Percentiles rank a stretch among this genome's conserved stretches.
Conservation (phyloP, 2,797 vertebrate species). For the Halcyon smyrnensis region DNA sequence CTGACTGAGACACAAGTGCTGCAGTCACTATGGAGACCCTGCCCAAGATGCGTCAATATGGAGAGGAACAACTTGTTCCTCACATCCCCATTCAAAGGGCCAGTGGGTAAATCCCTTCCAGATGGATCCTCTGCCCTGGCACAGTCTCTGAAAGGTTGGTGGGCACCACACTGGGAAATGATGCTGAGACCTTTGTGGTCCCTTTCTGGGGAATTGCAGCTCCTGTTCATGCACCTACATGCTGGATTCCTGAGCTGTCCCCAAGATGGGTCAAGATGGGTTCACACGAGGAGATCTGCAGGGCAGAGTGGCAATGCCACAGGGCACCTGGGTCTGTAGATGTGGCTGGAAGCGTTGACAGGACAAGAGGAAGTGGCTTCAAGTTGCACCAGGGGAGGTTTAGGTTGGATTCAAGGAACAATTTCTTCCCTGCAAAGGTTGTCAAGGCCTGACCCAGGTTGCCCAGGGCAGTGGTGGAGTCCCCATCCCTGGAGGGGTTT, state of each 20-base stretch:
- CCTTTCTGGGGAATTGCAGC: neutral
- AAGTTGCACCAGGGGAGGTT: neutral
- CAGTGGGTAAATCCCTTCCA: neutral
- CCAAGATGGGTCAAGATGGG: too few species aligned
- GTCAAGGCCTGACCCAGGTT: neutral
- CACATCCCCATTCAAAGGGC: neutral
- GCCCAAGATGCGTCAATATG: neutral
- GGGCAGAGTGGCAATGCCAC: neutral
- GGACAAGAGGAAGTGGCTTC: neutral
- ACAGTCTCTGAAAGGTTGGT: rapidly evolving
- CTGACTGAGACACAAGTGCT: neutral
- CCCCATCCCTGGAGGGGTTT: neutral
- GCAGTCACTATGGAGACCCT: slow-evolving; percentile 30
- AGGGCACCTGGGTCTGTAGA: neutral
- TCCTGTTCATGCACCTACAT: rapidly evolving
- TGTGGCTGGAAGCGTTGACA: neutral
- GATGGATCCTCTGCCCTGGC: rapidly evolving
- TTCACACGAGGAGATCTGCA: neutral
- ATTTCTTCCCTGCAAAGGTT: neutral
- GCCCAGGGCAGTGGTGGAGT: neutral
- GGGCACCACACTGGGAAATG: rapidly evolving
- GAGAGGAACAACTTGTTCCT: slow-evolving; percentile 38
- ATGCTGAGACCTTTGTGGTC: neutral
- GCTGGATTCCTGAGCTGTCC: neutral
- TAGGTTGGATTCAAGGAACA: neutral